Conservation (phyloP, 2,888 invertebrate species). For the Acleris sparsana region DNA sequence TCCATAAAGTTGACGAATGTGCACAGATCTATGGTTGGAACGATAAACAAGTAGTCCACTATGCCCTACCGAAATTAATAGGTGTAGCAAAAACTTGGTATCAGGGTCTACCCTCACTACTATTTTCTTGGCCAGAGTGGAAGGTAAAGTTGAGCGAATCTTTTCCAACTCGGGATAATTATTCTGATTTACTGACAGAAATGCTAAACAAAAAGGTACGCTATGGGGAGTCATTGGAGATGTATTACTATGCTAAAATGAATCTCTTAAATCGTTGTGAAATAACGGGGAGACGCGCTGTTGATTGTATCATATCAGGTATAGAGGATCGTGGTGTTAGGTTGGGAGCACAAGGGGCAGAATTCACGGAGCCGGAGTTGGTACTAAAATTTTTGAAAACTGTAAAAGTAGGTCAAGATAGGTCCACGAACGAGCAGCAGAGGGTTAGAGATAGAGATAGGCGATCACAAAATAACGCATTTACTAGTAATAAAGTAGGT, state of each 20-base stretch:
- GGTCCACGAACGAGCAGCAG: background rate
- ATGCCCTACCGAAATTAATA: slow-evolving; percentile 11
- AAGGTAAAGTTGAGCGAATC: slow-evolving; percentile 10
- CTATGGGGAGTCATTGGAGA: slow-evolving; percentile 10
- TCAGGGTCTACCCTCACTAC: slow-evolving; percentile 8
- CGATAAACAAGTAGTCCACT: slow-evolving; percentile 10
- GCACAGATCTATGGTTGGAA: slow-evolving; percentile 16
- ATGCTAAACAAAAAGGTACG: slow-evolving; percentile 8
- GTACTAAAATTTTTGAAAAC: slow-evolving; percentile 4
- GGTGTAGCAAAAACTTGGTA: slow-evolving; percentile 20
- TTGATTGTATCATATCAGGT: slow-evolving; percentile 18
- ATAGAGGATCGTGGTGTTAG: slow-evolving; percentile 11
- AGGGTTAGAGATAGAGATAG: background rate
- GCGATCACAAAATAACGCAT: background rate
- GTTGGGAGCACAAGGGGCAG: slow-evolving; percentile 7
- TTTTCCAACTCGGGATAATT: slow-evolving; percentile 16
- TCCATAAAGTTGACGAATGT: slow-evolving; percentile 15
- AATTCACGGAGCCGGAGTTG: slow-evolving; percentile 2
- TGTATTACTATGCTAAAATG: slow-evolving; percentile 19
- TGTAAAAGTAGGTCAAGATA: background rate
- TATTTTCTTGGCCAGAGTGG: slow-evolving; percentile 11
- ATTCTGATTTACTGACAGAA: slow-evolving; percentile 1
- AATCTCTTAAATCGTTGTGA: slow-evolving; percentile 16
- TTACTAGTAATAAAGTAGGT: background rate
- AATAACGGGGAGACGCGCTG: slow-evolving; percentile 5